Conservation (phyloP, 2,113 vertebrate species). For the Nipponia nippon region DNA sequence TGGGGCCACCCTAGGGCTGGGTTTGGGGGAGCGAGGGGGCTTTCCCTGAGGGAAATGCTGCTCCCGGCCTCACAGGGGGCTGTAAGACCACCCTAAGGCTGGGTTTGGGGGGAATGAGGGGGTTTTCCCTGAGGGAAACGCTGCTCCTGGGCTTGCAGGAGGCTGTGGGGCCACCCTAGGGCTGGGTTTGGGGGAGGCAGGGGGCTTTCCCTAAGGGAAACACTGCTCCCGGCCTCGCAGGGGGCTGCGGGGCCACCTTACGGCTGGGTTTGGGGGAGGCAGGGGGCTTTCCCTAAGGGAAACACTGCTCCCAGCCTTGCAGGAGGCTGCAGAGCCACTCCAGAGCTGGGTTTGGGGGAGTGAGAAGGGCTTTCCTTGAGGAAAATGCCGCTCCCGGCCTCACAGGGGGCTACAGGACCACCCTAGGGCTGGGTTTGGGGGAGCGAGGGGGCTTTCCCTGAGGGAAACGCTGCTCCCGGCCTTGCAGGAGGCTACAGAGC, state of each 20-base stretch:
- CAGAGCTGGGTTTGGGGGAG: too few relatives aligned
- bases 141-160: too few relatives aligned
- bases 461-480: not conserved
- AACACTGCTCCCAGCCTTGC: not conserved
- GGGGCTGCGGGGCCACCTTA: too few relatives aligned
- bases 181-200: too few relatives aligned
- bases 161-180: too few relatives aligned
- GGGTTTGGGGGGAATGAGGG: not conserved
- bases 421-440: not conserved
- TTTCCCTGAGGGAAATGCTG: not conserved
- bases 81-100: too few relatives aligned
- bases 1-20: not conserved
- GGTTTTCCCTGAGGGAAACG: not conserved
- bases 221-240: not conserved
- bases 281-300: not conserved
- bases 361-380: not conserved
- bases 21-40: rapidly evolving
- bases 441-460: not conserved
- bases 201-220: too few relatives aligned
- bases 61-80: not conserved
- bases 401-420: too few relatives aligned
- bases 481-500: too few relatives aligned
- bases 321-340: not conserved
- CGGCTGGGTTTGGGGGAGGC: too few relatives aligned
- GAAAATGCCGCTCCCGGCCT: not conserved